These are phyloP conservation scores for Sardina pilchardus DNA, from an alignment of 2,113 vertebrate genomes.

Conservation along the genomic window DNA sequence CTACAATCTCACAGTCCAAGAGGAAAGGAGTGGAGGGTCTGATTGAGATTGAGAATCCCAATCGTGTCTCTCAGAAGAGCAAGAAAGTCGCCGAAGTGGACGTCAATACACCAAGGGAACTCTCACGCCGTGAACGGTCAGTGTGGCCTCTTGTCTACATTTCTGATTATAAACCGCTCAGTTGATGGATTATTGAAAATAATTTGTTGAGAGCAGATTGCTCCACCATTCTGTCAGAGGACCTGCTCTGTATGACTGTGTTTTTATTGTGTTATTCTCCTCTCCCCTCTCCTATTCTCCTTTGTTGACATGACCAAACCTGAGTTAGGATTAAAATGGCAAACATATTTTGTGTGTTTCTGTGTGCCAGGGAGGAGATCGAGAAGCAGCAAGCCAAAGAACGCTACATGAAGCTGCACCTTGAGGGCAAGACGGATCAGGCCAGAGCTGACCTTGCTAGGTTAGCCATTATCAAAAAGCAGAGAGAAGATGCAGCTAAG, in stretches of 20 bases:
- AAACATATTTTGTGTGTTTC: not conserved
- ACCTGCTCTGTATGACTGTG: too few species aligned
- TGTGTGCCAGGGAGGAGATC: slow-evolving; percentile 73
- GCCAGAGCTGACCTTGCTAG: slow-evolving; percentile 76
- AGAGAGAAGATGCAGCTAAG: slow-evolving; percentile 76
- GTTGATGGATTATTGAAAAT: too few species aligned
- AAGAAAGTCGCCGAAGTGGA: slow-evolving; percentile 77
- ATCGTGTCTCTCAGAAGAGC: slow-evolving; percentile 73
- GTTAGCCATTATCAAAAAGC: slow-evolving; percentile 79
- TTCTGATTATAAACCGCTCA: not conserved
- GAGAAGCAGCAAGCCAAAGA: slow-evolving; percentile 81
- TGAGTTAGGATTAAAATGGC: too few species aligned
- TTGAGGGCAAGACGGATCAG: slow-evolving; percentile 80
- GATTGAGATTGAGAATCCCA: slow-evolving; percentile 81
- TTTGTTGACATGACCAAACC: too few species aligned
- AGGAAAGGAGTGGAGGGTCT: slow-evolving; percentile 76
- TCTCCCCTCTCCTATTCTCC: too few species aligned
- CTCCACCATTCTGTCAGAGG: too few species aligned
- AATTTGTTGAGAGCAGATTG: too few species aligned
- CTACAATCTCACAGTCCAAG: slow-evolving; percentile 41
- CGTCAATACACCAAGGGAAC: slow-evolving; percentile 65
- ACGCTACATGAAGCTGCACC: slow-evolving; percentile 78
- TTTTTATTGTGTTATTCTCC: too few species aligned
- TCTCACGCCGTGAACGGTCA: slow-evolving; percentile 76
- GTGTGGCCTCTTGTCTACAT: not conserved